These are phyloP conservation scores for Atrina japonica DNA, from an alignment of 2,888 invertebrate genomes.

Conservation along the genomic window DNA sequence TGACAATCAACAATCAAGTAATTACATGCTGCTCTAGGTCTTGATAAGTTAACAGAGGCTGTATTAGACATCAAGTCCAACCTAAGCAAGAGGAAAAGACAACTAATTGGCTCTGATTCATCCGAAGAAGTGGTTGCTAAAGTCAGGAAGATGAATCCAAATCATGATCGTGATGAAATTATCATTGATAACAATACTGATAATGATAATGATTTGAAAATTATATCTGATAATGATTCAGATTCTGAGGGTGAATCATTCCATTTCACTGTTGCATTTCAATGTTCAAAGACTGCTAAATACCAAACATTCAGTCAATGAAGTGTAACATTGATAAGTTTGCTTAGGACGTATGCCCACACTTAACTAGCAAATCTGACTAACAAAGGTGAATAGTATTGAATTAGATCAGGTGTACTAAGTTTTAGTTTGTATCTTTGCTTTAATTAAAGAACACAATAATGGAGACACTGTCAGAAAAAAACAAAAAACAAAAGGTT, in stretches of 20 bases:
- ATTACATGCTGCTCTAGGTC: background rate
- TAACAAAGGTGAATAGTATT: too few relatives aligned
- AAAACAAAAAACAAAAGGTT: too few relatives aligned
- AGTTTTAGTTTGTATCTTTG: too few relatives aligned
- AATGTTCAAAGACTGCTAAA: background rate
- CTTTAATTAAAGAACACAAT: too few relatives aligned
- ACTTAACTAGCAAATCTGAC: too few relatives aligned
- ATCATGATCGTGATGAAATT: background rate
- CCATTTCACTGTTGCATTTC: background rate
- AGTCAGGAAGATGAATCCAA: background rate
- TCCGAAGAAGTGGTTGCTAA: background rate
- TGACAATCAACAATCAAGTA: background rate
- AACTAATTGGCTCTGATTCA: background rate
- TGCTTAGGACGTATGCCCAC: too few relatives aligned
- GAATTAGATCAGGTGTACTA: too few relatives aligned
- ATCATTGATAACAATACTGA: too few relatives aligned
- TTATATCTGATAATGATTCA: background rate
- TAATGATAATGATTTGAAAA: too few relatives aligned
- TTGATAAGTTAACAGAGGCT: slow-evolving; percentile 7
- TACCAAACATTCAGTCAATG: too few relatives aligned
- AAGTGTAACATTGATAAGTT: too few relatives aligned
- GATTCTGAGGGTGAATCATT: background rate
- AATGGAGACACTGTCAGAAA: too few relatives aligned
- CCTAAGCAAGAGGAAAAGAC: background rate
- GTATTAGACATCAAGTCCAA: background rate